Conservation (phyloP, 1,140 invertebrate genomes). For the Bombus difficillimus region DNA sequence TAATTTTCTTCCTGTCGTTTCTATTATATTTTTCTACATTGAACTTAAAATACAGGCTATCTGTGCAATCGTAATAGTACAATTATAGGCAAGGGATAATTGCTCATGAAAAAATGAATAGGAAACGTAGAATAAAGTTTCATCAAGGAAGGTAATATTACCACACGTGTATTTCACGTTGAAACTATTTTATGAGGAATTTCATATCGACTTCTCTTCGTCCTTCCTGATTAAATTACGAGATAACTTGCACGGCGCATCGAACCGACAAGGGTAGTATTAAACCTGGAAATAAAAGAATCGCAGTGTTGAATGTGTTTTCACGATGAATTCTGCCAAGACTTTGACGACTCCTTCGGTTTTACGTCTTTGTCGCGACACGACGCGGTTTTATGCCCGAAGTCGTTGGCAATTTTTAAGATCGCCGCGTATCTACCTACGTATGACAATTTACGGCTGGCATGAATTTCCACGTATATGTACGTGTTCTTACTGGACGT, state of each 20-base stretch:
- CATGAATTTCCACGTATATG: conserved; percentile 16
- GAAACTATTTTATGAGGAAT: no score
- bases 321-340: not conserved
- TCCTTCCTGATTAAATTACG: conserved; percentile 9
- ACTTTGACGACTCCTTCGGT: not conserved
- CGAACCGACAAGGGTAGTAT: not conserved
- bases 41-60: no score
- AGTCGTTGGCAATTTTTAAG: conserved; percentile 20
- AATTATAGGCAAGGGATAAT: no score
- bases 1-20: no score
- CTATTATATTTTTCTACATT: no score
- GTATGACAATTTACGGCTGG: not conserved
- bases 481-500: not conserved
- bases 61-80: no score
- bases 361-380: not conserved
- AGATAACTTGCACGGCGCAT: not conserved
- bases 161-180: no score
- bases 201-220: not conserved
- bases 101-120: no score
- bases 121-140: no score
- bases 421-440: not conserved
- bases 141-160: no score
- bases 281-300: not conserved
- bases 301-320: not conserved
- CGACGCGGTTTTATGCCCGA: not conserved